phyloP scores from a whole-genome alignment of 2,113 vertebrate species.

The Guaruba guarouba region DNA sequence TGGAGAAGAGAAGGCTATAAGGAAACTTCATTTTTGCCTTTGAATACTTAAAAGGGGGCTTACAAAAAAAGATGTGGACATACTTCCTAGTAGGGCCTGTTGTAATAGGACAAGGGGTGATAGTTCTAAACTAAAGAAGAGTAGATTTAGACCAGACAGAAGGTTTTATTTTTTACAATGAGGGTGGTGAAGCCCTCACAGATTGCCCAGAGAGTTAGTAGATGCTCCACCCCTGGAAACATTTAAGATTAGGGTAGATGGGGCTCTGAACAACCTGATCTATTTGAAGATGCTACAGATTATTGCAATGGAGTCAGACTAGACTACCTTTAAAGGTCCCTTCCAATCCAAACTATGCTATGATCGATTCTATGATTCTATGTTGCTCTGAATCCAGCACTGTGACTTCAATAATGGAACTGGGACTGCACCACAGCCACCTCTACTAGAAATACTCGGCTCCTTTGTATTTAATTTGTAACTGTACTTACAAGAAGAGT shows the following conservation, averaged over 20 bases:
- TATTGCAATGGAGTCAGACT: background rate
- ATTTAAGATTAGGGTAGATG: background rate
- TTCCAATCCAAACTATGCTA: background rate
- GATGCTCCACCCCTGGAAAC: background rate
- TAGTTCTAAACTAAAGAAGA: background rate
- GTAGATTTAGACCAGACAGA: background rate
- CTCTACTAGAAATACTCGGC: background rate
- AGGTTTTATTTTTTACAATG: background rate
- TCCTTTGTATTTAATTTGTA: background rate
- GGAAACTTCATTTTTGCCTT: background rate
- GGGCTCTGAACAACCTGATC: background rate
- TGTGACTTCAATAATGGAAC: background rate
- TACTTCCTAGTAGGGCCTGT: background rate
- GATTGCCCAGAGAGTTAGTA: background rate
- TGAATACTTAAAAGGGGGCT: background rate
- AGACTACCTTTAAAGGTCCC: background rate
- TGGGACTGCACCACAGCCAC: background rate
- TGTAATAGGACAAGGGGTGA: fast-evolving
- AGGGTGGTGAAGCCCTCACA: background rate
- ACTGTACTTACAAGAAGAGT: background rate
- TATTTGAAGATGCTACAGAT: background rate
- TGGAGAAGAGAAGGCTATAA: background rate
- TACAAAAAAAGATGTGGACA: background rate
- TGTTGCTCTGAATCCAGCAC: background rate
- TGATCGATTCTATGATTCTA: background rate